Base-by-base conservation (phyloP, 2,797 vertebrate genomes). In the Chanos chanos region DNA sequence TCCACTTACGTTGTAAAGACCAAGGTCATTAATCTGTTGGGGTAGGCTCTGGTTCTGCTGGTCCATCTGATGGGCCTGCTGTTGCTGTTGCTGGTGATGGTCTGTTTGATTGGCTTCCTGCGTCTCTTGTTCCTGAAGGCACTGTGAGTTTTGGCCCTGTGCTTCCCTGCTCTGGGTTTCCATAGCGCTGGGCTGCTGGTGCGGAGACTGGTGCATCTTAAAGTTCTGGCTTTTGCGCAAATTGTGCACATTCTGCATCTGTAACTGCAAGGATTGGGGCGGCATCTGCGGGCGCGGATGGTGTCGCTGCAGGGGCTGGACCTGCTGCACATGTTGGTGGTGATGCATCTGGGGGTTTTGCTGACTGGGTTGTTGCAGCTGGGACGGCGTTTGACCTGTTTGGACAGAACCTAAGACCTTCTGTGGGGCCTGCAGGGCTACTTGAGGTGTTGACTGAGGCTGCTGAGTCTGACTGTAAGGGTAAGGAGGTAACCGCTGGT, bases 401-500 rank as follows among this genome's bases (percentile, higher is more conserved):
- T 79, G 82, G 50, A 78, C 55, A 44, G 73, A 59, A 9, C 76
- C 55, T 40, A 72, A 55, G n/a, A 67, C 44, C 15, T 62, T 57
- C 24, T 73, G 80, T 5, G 66, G 66, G 9, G 76, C 39, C 48
- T 57, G 57, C 9, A 30, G 64, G 52, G 69, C 31, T n/a, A n/a
- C 51, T n/a, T 53, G 47, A 4, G 55, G 53, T 49, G 24, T 33
- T 7, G 48, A 5, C 56, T 79, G 86, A 68, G 72, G 69, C 52
- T 77, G 83, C 63, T 84, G 79, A 5, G 89, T 78, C 54, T 90
- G 91, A 43, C 76, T 83, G 61, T 92, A 93, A 0, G 91, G 79
- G 68, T 94, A 94, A 0, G 89, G 91, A 0, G 91, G 91, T n/a
- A 94, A 87, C 25, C 92, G 83, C 82, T 93, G 94, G 71, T 95